phyloP scores from a whole-genome alignment of 2,113 vertebrate species.

The Rhinichthys klamathensis region DNA sequence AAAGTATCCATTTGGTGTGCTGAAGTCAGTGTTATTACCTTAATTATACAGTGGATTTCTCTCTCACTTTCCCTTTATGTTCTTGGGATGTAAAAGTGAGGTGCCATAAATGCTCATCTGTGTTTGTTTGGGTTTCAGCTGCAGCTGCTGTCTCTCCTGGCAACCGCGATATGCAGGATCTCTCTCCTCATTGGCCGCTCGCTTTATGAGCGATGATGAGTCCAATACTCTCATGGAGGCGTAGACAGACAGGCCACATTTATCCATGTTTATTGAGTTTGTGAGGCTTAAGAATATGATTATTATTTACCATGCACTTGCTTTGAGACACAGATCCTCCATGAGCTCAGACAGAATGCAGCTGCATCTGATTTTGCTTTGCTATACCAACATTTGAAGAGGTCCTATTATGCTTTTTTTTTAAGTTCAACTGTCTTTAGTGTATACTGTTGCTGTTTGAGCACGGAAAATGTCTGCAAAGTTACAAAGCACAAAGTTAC shows the following conservation, averaged over 20 bases:
- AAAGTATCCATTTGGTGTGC: constrained; percentile 23
- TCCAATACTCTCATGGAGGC: not conserved
- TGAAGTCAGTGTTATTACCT: constrained; percentile 11
- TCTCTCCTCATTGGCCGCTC: constrained; percentile 5
- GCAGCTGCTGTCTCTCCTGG: constrained; percentile 39
- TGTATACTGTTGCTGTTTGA: too few species aligned
- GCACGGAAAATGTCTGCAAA: too few species aligned
- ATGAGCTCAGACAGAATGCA: constrained; percentile 6
- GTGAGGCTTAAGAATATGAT: constrained; percentile 41
- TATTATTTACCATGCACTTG: constrained; percentile 51
- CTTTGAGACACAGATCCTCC: constrained; percentile 13
- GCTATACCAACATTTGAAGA: not conserved
- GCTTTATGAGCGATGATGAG: constrained; percentile 33
- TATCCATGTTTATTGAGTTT: constrained; percentile 45
- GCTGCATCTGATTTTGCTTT: constrained; percentile 17
- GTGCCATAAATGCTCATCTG: constrained; percentile 36
- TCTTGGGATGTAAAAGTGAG: not conserved
- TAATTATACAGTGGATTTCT: constrained; percentile 4
- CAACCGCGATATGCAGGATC: constrained; percentile 25
- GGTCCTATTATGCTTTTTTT: too few species aligned
- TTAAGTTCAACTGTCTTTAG: too few species aligned
- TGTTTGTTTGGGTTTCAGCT: constrained; percentile 38
- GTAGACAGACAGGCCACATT: constrained; percentile 25
- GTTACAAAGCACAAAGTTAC: too few species aligned
- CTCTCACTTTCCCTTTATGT: not conserved